Evolutionary conservation across 2,797 vertebrate species (phyloP).

Genomic region (Sebastes vulpes): DNA sequence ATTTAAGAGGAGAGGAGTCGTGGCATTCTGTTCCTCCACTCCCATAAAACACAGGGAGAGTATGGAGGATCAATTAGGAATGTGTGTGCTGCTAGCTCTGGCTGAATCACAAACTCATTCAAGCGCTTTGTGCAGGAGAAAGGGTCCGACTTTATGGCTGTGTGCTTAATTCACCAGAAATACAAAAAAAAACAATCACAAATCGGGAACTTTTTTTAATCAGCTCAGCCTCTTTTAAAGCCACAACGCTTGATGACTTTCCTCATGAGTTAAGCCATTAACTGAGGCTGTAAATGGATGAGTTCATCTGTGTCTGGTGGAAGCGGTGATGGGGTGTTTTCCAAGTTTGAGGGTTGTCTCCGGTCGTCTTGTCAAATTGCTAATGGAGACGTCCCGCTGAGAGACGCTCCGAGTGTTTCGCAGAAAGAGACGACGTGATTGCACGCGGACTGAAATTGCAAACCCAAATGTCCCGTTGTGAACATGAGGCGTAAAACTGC

Average conservation of each 20-base stretch:
- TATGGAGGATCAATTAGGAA: slow-evolving; percentile 22
- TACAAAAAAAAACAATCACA: slow-evolving; percentile 47
- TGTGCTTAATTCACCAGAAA: slow-evolving; percentile 49
- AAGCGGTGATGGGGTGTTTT: slow-evolving; percentile 9
- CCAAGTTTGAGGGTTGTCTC: slow-evolving; percentile 16
- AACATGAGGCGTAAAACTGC: slow-evolving; percentile 70
- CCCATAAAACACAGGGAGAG: not conserved
- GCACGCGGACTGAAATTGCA: slow-evolving; percentile 72
- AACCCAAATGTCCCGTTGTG: slow-evolving; percentile 82
- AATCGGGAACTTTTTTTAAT: slow-evolving; percentile 67
- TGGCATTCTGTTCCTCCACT: not conserved
- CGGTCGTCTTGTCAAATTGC: slow-evolving; percentile 63
- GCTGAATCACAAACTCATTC: slow-evolving; percentile 34
- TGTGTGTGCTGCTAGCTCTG: slow-evolving; percentile 24
- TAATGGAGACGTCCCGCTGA: slow-evolving; percentile 84
- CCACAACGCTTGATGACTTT: slow-evolving; percentile 69
- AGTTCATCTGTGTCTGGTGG: slow-evolving; percentile 65
- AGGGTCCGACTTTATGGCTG: slow-evolving; percentile 22
- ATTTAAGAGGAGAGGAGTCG: not conserved
- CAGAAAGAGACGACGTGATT: slow-evolving; percentile 3
- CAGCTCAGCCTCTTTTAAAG: slow-evolving; percentile 58
- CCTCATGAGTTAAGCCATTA: slow-evolving; percentile 70
- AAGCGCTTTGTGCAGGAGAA: slow-evolving; percentile 13
- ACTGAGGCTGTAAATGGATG: slow-evolving; percentile 76
- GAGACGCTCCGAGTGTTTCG: slow-evolving; percentile 58